These are phyloP conservation scores for Magallana gigas DNA, from an alignment of 1,140 invertebrate genomes.

Conservation along the genomic window DNA sequence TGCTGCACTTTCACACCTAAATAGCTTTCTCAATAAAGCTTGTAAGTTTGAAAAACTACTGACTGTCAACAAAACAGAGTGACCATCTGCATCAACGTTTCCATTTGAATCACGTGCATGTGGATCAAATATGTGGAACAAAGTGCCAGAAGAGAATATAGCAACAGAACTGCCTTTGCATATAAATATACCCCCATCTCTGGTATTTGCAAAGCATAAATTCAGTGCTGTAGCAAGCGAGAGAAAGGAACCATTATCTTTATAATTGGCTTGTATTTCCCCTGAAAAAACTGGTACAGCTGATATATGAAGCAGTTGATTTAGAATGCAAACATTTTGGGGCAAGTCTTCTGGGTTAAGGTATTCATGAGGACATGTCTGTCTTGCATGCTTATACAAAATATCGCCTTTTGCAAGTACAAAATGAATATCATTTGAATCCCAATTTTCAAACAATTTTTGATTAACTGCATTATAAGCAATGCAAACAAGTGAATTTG, in stretches of 20 bases:
- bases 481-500: conserved; percentile 21
- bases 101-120: conserved; percentile 13
- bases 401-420: not conserved
- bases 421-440: not conserved
- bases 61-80: conserved; percentile 4
- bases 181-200: conserved; percentile 5
- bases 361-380: conserved; percentile 11
- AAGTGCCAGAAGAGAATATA: not conserved
- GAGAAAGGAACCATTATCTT: not conserved
- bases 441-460: not conserved
- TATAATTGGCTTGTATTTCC: conserved; percentile 5
- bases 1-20: not conserved
- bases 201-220: conserved; percentile 13
- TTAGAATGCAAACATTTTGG: conserved; percentile 10
- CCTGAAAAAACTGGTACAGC: not conserved
- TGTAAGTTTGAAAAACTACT: conserved; percentile 5
- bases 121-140: not conserved
- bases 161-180: conserved; percentile 8
- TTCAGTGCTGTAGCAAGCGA: conserved; percentile 9
- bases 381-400: not conserved
- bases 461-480: not conserved
- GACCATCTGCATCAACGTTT: conserved; percentile 5
- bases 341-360: conserved; percentile 13
- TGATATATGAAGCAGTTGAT: conserved; percentile 1
- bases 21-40: conserved; percentile 12